phyloP scores from a whole-genome alignment of 1,140 invertebrate species.

The Adelges cooleyi region DNA sequence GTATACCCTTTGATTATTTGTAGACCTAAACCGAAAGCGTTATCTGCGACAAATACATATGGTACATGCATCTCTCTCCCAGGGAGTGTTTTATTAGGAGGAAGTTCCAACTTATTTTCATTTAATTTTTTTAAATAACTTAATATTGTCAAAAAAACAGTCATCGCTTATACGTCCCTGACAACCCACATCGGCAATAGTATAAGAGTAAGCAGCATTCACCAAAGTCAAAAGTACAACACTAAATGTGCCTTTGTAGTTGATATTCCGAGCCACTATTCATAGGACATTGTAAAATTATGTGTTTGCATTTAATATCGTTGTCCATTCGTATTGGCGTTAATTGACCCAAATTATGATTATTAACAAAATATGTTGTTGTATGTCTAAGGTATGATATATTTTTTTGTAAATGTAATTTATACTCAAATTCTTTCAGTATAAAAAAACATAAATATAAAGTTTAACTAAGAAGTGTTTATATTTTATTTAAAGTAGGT shows the following conservation, averaged over 20 bases:
- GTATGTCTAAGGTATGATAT: too few species aligned
- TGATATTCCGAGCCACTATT: slow-evolving; percentile 33
- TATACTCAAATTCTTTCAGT: too few species aligned
- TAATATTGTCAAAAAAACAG: slow-evolving; percentile 36
- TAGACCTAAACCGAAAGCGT: too few species aligned
- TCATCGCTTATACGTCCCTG: slow-evolving; percentile 37
- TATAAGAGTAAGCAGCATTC: slow-evolving; percentile 32
- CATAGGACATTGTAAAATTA: slow-evolving; percentile 36
- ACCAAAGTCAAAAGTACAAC: slow-evolving; percentile 32
- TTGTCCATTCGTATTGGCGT: too few species aligned
- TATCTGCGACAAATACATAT: slow-evolving; percentile 3
- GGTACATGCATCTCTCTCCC: slow-evolving; percentile 26
- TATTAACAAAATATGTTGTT: too few species aligned
- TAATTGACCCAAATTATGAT: too few species aligned
- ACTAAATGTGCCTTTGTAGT: slow-evolving; percentile 30
- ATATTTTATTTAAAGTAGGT: too few species aligned
- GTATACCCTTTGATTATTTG: too few species aligned
- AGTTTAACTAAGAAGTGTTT: too few species aligned
- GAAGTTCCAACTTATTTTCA: slow-evolving; percentile 35
- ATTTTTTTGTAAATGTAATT: too few species aligned
- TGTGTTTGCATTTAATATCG: slow-evolving; percentile 39
- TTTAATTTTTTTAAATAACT: slow-evolving; percentile 35
- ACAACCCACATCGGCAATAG: slow-evolving; percentile 30
- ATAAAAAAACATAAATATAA: too few species aligned
- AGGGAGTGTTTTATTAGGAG: slow-evolving; percentile 33